Evolutionary conservation across 2,113 vertebrate genomes (phyloP).

Genomic region (Mystacornis crossleyi): DNA sequence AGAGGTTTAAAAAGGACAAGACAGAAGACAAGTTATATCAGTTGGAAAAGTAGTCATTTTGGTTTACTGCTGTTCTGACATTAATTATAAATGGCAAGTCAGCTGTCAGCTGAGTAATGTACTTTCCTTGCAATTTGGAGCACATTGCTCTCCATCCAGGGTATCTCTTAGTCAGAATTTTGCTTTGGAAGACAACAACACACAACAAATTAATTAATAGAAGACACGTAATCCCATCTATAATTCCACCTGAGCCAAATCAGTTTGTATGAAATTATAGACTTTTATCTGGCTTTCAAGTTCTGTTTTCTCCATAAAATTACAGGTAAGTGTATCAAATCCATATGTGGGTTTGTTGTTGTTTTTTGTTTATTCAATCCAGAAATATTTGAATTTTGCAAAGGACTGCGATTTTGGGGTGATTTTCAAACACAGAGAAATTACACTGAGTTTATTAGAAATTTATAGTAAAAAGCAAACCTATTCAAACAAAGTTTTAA

Average conservation of each 20-base stretch:
- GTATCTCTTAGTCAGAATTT: background rate
- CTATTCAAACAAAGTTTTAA: background rate
- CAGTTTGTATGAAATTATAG: background rate
- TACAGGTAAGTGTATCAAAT: background rate
- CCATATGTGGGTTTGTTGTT: fast-evolving
- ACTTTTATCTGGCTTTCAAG: background rate
- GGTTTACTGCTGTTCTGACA: slow-evolving; percentile 54
- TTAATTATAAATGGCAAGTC: slow-evolving; percentile 71
- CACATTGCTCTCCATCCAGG: background rate
- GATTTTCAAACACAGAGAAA: background rate
- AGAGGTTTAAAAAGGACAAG: slow-evolving; percentile 33
- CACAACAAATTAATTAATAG: background rate
- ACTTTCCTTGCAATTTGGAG: background rate
- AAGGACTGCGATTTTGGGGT: background rate
- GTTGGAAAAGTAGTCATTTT: slow-evolving; percentile 64
- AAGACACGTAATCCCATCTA: background rate
- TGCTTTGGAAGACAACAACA: background rate
- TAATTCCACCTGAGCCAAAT: background rate
- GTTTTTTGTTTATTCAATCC: background rate
- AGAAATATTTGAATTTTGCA: background rate
- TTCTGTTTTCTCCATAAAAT: background rate
- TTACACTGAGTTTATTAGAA: background rate
- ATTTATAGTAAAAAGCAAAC: background rate
- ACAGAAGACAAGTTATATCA: slow-evolving; percentile 46
- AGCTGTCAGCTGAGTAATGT: slow-evolving; percentile 15